A percentile compares a stretch with the other conserved stretches of the same genome.
Evolutionary conservation across 2,888 invertebrate species (phyloP).

Genomic region (Anaspis maculata): DNA sequence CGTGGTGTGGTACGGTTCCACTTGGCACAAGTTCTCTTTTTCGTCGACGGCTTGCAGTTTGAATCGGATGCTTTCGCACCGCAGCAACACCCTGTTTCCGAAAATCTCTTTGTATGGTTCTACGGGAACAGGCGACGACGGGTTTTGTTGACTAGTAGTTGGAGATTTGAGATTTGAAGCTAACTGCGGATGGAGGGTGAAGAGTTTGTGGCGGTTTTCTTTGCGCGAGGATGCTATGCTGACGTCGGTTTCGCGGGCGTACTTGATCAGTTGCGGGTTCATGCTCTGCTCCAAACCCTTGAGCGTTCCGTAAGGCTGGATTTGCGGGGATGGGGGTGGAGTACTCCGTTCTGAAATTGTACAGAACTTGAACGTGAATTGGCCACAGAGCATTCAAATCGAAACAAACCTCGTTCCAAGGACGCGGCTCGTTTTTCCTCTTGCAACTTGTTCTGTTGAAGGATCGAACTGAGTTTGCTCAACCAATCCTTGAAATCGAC

Average conservation of each 20-base stretch:
- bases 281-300: slow-evolving; percentile 86
- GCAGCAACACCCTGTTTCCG: slow-evolving; percentile 74
- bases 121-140: slow-evolving; percentile 29
- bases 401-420: slow-evolving; percentile 52
- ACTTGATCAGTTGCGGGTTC: slow-evolving; percentile 85
- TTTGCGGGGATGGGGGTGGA: slow-evolving; percentile 53
- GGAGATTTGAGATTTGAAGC: slow-evolving; percentile 40
- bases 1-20: slow-evolving; percentile 91
- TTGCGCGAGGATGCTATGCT: slow-evolving; percentile 74
- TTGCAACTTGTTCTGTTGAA: slow-evolving; percentile 74
- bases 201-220: slow-evolving; percentile 72
- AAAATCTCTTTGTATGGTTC: slow-evolving; percentile 83
- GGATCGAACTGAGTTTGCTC: slow-evolving; percentile 68
- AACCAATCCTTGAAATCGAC: slow-evolving; percentile 79
- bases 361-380: slow-evolving; percentile 5
- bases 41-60: slow-evolving; percentile 76
- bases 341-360: slow-evolving; percentile 43
- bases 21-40: slow-evolving; percentile 62
- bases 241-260: slow-evolving; percentile 83
- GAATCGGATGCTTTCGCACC: slow-evolving; percentile 77
- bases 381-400: neutral
- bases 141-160: slow-evolving; percentile 29
- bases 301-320: slow-evolving; percentile 69
- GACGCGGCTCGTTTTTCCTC: slow-evolving; percentile 67
- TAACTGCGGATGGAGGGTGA: slow-evolving; percentile 60